phyloP scores from a whole-genome alignment of 1,140 invertebrate species.

The Aphidius ervi region DNA sequence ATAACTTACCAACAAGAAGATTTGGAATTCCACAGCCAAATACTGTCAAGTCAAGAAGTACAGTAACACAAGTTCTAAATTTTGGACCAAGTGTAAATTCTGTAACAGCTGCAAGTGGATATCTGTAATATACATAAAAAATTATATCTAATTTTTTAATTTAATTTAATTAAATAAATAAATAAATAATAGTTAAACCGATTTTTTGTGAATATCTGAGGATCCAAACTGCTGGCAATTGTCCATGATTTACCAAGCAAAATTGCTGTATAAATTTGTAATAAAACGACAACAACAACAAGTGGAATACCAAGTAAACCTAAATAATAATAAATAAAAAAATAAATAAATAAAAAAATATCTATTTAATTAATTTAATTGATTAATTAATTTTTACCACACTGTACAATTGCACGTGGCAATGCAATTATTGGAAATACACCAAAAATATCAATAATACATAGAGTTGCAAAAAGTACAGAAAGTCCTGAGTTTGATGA shows the following conservation, averaged over 20 bases:
- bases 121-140: slow-evolving; percentile 48
- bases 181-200: slow-evolving; percentile 45
- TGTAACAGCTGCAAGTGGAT: slow-evolving; percentile 72
- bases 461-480: slow-evolving; percentile 66
- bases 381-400: slow-evolving; percentile 54
- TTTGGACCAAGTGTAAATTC: slow-evolving; percentile 64
- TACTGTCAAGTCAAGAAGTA: slow-evolving; percentile 68
- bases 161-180: background rate
- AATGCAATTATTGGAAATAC: slow-evolving; percentile 74
- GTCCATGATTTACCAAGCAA: slow-evolving; percentile 71
- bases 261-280: slow-evolving; percentile 74
- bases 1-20: slow-evolving; percentile 65
- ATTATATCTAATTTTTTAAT: slow-evolving; percentile 8
- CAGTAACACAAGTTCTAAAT: slow-evolving; percentile 58
- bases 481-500: slow-evolving; percentile 53
- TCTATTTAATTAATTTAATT: background rate
- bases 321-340: slow-evolving; percentile 39
- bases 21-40: slow-evolving; percentile 74
- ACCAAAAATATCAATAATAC: slow-evolving; percentile 75
- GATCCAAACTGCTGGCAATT: slow-evolving; percentile 64
- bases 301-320: slow-evolving; percentile 68
- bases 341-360: background rate
- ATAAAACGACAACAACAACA: slow-evolving; percentile 60
- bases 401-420: slow-evolving; percentile 66
- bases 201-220: slow-evolving; percentile 63